A percentile compares a stretch with the other conserved stretches of the same genome.
Conservation (phyloP, 2,113 vertebrate species). For the Macaca fascicularis region T2T-MFA8v1.1 NC_088377.1:161183501-161184000, state of each 20-base stretch:
- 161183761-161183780: background rate
- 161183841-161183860: background rate
- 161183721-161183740: background rate
- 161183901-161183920: background rate
- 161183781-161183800: background rate
- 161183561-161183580: background rate
- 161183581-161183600: background rate
- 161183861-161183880: background rate
- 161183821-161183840: background rate
- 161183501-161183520: background rate
- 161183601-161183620: background rate
- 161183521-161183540: background rate
- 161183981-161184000: background rate
- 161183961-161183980: background rate
- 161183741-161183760: background rate
- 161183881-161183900: background rate
- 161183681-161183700: background rate
- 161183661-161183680: background rate
- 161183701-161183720: background rate
- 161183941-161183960: background rate
- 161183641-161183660: background rate
- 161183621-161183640: background rate
- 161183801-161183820: background rate
- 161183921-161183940: background rate
- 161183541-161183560: background rate